Evolutionary conservation across 2,888 invertebrate genomes (phyloP), one percentile per base, ranked within the genome.

Genomic region (Acronicta psi): DNA sequence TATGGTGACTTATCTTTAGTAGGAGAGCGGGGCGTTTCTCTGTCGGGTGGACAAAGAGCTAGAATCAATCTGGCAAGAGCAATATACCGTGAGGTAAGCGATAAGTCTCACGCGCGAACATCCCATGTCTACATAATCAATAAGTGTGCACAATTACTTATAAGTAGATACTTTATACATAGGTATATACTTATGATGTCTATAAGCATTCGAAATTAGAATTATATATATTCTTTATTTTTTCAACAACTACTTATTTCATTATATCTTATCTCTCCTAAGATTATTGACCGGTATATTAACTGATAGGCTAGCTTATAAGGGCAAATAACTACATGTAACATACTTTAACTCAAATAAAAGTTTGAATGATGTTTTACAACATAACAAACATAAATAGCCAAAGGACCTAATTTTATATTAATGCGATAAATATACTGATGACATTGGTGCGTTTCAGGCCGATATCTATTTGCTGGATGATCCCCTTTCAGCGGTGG

Each of bases 11-110:
- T 95, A 73, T 97, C 97, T 0, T 86, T 97, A 49, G 97, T 98
- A 0, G 98, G 98, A 1, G 98, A 98, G 81, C 95, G 97, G 44
- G 98, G 98, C 11, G 95, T 96, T 0, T 96, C 96, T 6, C 89
- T 98, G 11, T 97, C 97, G 38, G 98, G 98, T 9, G 98, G 98
- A 9, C 98, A 98, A 89, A 95, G 96, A 82, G 97, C 98, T 1
- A 95, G 98, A 66, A 95, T 98, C 20, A 97, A 97, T 85, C 91
- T 98, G 38, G 97, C 97, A 0, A 94, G 97, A 76, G 96, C 97
- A 2, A 93, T 97, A 43, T 98, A 97, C 81, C 95, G 95, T 77
- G 95, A 96, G 71, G 97, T 97, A 66, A 96, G 77, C 68, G 41
- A 23, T 13, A 14, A n/a, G n/a, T 16, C 7, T 25, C 38, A 31